phyloP scores from a whole-genome alignment of 1,140 invertebrate genomes.

The Tenebrio molitor region DNA sequence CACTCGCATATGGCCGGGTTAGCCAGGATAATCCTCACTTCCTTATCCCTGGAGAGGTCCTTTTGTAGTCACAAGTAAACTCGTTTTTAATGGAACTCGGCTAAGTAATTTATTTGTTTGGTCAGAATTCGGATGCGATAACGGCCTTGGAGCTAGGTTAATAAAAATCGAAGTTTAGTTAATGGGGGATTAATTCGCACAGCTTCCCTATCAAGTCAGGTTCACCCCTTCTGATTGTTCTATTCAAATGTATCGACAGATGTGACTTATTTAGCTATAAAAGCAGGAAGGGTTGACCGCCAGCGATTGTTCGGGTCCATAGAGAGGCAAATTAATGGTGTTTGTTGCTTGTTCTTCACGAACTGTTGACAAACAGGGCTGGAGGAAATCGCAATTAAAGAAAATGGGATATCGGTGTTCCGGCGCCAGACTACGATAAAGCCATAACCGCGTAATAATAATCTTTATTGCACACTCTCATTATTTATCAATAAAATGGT shows the following conservation, averaged over 20 bases:
- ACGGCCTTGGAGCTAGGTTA: not conserved
- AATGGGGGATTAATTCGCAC: slow-evolving; percentile 21
- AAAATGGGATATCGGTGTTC: not conserved
- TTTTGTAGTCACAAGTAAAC: slow-evolving; percentile 53
- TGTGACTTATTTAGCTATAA: slow-evolving; percentile 39
- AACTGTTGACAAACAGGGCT: slow-evolving; percentile 11
- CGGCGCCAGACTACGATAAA: slow-evolving; percentile 26
- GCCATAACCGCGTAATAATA: not conserved
- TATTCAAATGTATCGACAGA: slow-evolving; percentile 41
- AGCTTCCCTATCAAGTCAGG: slow-evolving; percentile 9
- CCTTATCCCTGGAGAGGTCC: slow-evolving; percentile 53
- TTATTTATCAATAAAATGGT: slow-evolving; percentile 37
- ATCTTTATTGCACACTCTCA: slow-evolving; percentile 18
- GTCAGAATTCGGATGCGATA: slow-evolving; percentile 13
- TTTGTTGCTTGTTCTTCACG: not conserved
- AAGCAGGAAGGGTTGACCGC: slow-evolving; percentile 27
- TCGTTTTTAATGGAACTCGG: slow-evolving; percentile 49
- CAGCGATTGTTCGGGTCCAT: not conserved
- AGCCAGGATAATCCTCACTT: slow-evolving; percentile 56
- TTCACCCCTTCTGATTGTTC: slow-evolving; percentile 31
- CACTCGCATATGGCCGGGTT: slow-evolving; percentile 56
- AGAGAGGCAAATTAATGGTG: not conserved
- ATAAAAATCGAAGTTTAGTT: slow-evolving; percentile 20
- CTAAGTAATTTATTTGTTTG: slow-evolving; percentile 41
- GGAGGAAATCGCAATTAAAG: no score